Base-by-base conservation (phyloP, 2,113 vertebrate genomes). In the Xiphias gladius region DNA sequence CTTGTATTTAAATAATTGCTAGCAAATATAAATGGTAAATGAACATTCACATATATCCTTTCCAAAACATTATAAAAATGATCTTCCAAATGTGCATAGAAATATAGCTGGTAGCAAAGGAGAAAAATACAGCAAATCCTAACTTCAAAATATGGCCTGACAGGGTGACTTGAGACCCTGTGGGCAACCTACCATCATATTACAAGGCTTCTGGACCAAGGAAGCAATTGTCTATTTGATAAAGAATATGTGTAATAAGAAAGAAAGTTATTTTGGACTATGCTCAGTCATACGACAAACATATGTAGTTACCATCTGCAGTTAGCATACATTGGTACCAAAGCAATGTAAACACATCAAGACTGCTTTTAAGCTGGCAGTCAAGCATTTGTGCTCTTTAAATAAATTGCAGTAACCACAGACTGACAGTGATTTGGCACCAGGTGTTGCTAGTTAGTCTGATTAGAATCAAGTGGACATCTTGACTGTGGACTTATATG, bases 401-500 rank as follows among this genome's bases (percentile, higher is more conserved):
- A 52, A 58, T 55, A 54, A 52, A 73, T 17, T 50, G 35, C 70
- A 30, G 64, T 70, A 64, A 83, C 73, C 43, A 39, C 62, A 26
- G 22, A 26, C 54, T 26, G 73, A 19, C 59, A 41, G 66, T 35
- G 46, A 79, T 77, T 73, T 81, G 65, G 70, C 58, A 77, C 39
- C 87, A 87, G 77, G 76, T 85, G 82, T 50, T 71, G 39, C 57
- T 8, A 37, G 62, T 71, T 81, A 85, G 71, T 83, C 66, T 80
- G 26, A 84, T 82, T 86, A 78, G 66, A 78, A 39, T 78, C 35
- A 83, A 70, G 59, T 20, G 16, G 67, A 52, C 82, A 71, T 79
- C 76, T 86, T 55, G 35, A 85, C 32, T 76, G 80, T 61, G 46
- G 54, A 76, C 55, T 55, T 65, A 83, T 78, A 26, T 83, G 79